Base-by-base conservation (phyloP, 2,113 vertebrate genomes). In the Tragelaphus scriptus region DNA sequence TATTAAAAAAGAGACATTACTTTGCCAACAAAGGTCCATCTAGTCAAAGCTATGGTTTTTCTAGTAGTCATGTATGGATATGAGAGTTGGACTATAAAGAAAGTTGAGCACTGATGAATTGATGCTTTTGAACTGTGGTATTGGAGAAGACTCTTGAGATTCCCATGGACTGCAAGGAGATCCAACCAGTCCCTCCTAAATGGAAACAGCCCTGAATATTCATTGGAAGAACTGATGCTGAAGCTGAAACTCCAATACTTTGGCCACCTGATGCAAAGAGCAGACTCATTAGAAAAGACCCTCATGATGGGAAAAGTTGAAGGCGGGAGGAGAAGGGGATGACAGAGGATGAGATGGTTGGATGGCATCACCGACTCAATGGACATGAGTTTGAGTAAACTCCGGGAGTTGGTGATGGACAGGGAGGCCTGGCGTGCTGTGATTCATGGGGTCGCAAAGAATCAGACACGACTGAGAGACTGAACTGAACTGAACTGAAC, bases 401-500 rank as follows among this genome's bases (percentile, higher is more conserved):
- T n/a, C 3, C 0, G 0, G 63, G 6, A n/a, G 32, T n/a, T n/a
- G 3, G 30, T 65, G 32, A 65, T 17, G 32, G 32, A n/a, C 63
- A n/a, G 16, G 3, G 14, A 65, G 16, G 63, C 32, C 63, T n/a
- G 3, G 16, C 7, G 2, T n/a, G 63, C n/a, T 68, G 36, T 17
- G 36, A 32, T 68, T n/a, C 65, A 68, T 21, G 65, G 65, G 32
- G 65, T 68, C 21, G n/a, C 65, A 36, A 68, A 36, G 32, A 36
- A n/a, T 23, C 1, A 25, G 58, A 59, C 25, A 59, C 25, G 9
- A 59, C 58, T 59, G 58, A 59, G 25, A 0, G 26, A 61, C 59
- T 61, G 59, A 21, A 71, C 17, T 71, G 32, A 36, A 36, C 28
- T 15, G 3, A 65, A 65, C 65, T 71, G 65, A 79, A 75, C 85